Evolutionary conservation across 2,888 invertebrate genomes (phyloP), one percentile per base, ranked within the genome.

Genomic region (Cantharis flavilabris): DNA sequence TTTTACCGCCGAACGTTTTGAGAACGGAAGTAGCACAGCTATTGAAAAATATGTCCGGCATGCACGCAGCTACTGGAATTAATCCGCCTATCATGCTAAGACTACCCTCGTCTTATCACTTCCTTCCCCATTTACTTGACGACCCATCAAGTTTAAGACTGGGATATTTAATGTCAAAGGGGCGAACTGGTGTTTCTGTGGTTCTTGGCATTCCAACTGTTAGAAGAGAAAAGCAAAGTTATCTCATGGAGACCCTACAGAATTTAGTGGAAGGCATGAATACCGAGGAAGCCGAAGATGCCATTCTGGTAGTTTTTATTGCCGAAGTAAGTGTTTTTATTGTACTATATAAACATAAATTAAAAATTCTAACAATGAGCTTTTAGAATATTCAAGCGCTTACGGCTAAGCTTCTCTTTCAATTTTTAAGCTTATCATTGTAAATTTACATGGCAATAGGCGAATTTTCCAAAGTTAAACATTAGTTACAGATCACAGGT

Each of bases 121-220:
- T 97, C 86, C 90, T 98, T 83, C 97, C 97, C 1, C 97, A 98
- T 88, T 90, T 98, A 67, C 90, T 96, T 81, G 93, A 94, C 80
- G 93, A 95, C 86, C 93, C 94, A 0, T 90, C 92, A 80, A 95
- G 95, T 83, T 89, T 97, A 74, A 91, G 93, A 75, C 96, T 97
- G 2, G 94, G 95, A 10, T 95, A 94, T 87, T 90, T 94, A 82
- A 90, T 96, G 87, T 94, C 94, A 33, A 93, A 93, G 80, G 94
- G 93, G 2, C 90, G 95, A 75, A 90, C 90, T 9, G 94, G 94
- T 81, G 95, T 95, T 0, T 94, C 96, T 70, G 91, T 97, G 78
- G 96, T 97, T 1, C 90, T 98, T 70, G 98, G 97, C 0, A 91
- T 98, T 79, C 98, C 98, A 0, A 98, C 98, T 0, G 97, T 98